Percentiles rank a stretch among this genome's conserved stretches.
Conservation (phyloP, 2,113 vertebrate genomes). For the Bolborhynchus lineola region DNA sequence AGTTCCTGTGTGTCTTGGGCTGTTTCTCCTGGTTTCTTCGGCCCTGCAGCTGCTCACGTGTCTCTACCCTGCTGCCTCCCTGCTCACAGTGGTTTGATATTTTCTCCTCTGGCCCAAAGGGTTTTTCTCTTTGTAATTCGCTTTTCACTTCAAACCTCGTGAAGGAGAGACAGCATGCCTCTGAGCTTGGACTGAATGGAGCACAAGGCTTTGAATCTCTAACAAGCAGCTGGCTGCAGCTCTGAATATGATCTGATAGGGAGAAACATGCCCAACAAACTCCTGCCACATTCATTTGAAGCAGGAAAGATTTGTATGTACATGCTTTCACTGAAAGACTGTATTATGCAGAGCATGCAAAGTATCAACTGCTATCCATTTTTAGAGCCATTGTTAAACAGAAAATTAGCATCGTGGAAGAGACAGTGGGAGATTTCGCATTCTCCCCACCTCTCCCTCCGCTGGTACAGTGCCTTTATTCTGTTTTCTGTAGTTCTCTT, state of each 20-base stretch:
- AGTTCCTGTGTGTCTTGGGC: background rate
- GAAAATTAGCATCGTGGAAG: background rate
- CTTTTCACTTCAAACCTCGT: background rate
- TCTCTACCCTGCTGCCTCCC: background rate
- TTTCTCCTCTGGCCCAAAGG: conserved; percentile 23
- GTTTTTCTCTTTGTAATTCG: background rate
- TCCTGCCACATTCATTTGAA: conserved; percentile 24
- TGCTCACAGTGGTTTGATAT: background rate
- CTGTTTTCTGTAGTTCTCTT: conserved; percentile 41
- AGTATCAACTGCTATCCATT: conserved; percentile 10
- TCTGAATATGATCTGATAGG: background rate
- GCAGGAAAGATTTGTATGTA: conserved; percentile 25
- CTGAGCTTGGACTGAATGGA: background rate
- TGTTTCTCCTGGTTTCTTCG: background rate
- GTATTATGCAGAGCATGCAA: conserved; percentile 10
- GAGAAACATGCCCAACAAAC: conserved; percentile 18
- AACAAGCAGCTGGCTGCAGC: conserved; percentile 37
- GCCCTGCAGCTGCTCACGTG: background rate
- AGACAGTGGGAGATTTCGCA: conserved; percentile 45
- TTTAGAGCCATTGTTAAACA: conserved; percentile 42
- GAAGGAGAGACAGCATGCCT: conserved; percentile 26
- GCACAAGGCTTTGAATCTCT: conserved; percentile 28
- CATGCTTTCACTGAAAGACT: conserved; percentile 29
- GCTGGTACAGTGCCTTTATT: conserved; percentile 27
- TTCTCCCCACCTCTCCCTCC: background rate